These are phyloP conservation scores for Stratiolaelaps scimitus DNA, from an alignment of 1,140 invertebrate species.

Conservation along the genomic window DNA sequence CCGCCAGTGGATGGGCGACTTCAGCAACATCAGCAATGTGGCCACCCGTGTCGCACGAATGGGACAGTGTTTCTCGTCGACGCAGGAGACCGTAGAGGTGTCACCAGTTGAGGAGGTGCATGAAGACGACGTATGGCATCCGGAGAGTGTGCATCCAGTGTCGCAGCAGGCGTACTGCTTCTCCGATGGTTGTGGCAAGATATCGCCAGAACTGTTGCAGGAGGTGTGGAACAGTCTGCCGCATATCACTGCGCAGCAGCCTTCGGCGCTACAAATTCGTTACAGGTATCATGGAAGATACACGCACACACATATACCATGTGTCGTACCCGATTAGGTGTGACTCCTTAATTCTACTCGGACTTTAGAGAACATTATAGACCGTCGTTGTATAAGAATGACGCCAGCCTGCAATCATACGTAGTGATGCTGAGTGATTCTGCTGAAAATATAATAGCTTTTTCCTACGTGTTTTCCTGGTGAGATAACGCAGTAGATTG, in stretches of 20 bases:
- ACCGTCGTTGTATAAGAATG: too few species aligned
- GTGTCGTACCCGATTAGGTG: too few species aligned
- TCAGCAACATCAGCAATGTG: constrained; percentile 36
- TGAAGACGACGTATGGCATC: constrained; percentile 21
- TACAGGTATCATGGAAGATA: constrained; percentile 30
- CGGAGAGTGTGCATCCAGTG: background rate
- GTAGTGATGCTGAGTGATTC: too few species aligned
- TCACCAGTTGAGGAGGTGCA: constrained; percentile 16
- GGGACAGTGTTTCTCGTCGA: constrained; percentile 39
- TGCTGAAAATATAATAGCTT: too few species aligned
- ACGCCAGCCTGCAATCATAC: too few species aligned
- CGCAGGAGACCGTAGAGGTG: constrained; percentile 29
- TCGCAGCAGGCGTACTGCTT: constrained; percentile 32
- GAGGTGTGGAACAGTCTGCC: constrained; percentile 28
- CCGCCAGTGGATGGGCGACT: constrained; percentile 39
- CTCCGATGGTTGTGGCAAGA: constrained; percentile 34
- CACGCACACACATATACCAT: too few species aligned
- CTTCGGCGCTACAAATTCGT: constrained; percentile 36
- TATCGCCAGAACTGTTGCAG: constrained; percentile 30
- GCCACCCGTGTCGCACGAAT: constrained; percentile 39
- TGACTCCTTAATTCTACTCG: too few species aligned
- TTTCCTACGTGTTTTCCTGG: too few species aligned
- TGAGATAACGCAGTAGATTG: too few species aligned
- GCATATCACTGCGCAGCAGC: constrained; percentile 1
- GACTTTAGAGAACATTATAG: too few species aligned